These are phyloP conservation scores for Panthera tigris DNA, from an alignment of 2,113 vertebrate species.

Conservation along the genomic window DNA sequence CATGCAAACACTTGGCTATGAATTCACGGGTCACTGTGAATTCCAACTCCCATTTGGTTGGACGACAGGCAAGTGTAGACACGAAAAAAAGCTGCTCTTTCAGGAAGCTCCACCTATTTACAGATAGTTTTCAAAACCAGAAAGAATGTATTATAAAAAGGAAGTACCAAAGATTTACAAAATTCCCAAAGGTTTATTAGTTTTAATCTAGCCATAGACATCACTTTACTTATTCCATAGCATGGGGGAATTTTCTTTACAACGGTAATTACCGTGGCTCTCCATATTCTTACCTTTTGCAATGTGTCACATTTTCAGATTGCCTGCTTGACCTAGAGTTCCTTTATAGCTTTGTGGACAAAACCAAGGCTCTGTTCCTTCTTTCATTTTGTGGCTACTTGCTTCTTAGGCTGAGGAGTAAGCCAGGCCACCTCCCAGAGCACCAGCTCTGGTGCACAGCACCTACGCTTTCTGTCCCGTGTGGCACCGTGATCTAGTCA, in stretches of 20 bases:
- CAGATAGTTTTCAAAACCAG: not conserved
- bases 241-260: not conserved
- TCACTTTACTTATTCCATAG: not conserved
- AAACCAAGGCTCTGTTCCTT: not conserved
- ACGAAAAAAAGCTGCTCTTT: not conserved
- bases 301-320: not conserved
- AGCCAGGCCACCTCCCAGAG: not conserved
- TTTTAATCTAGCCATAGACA: constrained; percentile 20
- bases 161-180: not conserved
- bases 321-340: not conserved
- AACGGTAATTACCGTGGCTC: not conserved
- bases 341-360: not conserved
- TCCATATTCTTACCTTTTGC: not conserved
- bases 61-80: not conserved
- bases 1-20: constrained; percentile 64
- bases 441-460: not conserved
- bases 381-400: not conserved
- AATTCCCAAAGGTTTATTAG: not conserved
- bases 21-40: constrained; percentile 61
- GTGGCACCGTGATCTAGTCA: not conserved
- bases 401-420: not conserved
- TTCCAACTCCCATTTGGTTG: not conserved
- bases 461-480: not conserved
- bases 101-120: not conserved
- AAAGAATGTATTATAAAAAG: not conserved